Base-by-base conservation (phyloP, 35 echinoderm and acorn worm species). In the Lytechinus variegatus region DNA sequence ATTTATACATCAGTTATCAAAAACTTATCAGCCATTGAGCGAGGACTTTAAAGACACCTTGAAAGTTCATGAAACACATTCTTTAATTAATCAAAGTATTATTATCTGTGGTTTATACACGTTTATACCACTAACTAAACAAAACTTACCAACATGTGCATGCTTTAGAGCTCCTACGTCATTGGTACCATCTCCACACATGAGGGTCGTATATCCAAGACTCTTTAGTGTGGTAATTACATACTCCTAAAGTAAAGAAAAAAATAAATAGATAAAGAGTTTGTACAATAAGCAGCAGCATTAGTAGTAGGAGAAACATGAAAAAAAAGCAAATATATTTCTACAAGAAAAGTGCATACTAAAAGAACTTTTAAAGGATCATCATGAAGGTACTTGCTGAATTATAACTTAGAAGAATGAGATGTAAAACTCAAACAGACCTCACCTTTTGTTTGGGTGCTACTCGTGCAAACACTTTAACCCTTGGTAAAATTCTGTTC, bases 111-210 rank as follows among this genome's bases (percentile, higher is more conserved):
- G 13, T 58, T 58, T 24, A 16, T 79, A 79, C 8, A 24, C 66
- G 3, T 79, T 79, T 90, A 54, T 90, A 33, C 52, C 88, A 44
- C 11, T 29, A 54, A 90, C n/a, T 13, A 13, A 11, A 90, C 29
- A 10, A 89, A 29, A 95, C 98, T 96, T 89, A 99, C 98, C 98
- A 95, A 97, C 97, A 95, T 99, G 97, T 54, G 98, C 97, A 97
- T 99, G 98, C 89, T 98, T 97, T 21, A 99, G 89, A 52, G 98
- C 98, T 24, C 97, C 98, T 9, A 99, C 98, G 95, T 99, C 98
- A 96, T 99, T 99, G 16, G 98, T 99, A 14, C 98, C 98, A 87
- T 99, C 98, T 86, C 98, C 98, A 91, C 98, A 99, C 98, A 99
- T 99, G 33, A 99, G 95, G 9, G 98, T 99, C 11, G 87, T 95